A percentile compares a stretch with the other conserved stretches of the same genome.
Conservation (phyloP, 2,888 invertebrate genomes). For the Tipula vernalis region DNA sequence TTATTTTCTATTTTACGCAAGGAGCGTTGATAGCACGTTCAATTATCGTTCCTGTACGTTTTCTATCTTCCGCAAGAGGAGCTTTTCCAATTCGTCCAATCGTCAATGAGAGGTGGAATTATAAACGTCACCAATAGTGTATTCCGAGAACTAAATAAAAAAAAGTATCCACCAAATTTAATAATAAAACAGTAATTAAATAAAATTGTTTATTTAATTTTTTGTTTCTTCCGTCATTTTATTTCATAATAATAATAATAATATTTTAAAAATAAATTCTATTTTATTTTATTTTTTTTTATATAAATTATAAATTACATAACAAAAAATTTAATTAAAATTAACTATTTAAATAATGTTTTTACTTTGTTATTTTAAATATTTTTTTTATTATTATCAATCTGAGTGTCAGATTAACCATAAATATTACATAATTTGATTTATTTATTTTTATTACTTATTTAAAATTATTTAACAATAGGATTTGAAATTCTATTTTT, state of each 20-base stretch:
- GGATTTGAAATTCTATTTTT: neutral
- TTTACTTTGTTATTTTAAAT: neutral
- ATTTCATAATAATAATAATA: neutral
- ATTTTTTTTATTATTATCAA: neutral
- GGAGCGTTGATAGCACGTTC: too few species aligned
- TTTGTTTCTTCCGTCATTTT: neutral
- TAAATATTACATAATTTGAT: neutral
- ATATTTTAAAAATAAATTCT: neutral
- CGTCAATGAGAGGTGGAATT: too few species aligned
- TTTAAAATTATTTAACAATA: conserved; percentile 4
- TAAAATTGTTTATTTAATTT: neutral
- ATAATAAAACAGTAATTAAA: neutral
- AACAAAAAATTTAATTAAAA: neutral
- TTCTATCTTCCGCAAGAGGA: too few species aligned
- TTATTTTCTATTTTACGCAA: too few species aligned
- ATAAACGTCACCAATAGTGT: too few species aligned
- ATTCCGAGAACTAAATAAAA: too few species aligned
- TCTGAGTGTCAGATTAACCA: neutral
- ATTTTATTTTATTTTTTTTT: neutral
- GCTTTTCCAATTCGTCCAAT: too few species aligned
- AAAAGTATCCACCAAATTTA: neutral
- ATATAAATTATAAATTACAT: neutral
- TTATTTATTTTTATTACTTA: neutral
- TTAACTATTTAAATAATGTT: neutral
- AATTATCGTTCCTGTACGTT: too few species aligned